phyloP scores from a whole-genome alignment of 2,797 vertebrate species.

The Kryptolebias ocellatus region DNA sequence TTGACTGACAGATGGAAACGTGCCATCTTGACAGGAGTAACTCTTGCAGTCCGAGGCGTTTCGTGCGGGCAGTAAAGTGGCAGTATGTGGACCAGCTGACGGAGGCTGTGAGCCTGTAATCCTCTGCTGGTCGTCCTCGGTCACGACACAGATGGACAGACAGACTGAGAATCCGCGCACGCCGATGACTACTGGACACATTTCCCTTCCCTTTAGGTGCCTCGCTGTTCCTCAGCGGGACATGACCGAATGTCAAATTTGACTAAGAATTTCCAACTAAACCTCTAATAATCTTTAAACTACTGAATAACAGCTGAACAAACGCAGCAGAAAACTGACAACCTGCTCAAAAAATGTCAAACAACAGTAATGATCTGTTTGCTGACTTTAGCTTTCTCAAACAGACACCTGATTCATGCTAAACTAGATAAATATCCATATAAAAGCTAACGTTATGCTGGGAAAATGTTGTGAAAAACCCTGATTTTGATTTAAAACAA shows the following conservation, averaged over 20 bases:
- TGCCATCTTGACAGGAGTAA: background rate
- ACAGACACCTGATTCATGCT: too few species aligned
- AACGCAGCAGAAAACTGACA: background rate
- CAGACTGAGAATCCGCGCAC: slow-evolving; percentile 15
- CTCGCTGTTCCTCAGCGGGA: background rate
- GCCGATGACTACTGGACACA: background rate
- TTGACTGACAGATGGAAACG: slow-evolving; percentile 9
- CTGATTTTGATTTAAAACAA: background rate
- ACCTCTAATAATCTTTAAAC: background rate
- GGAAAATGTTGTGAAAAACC: background rate
- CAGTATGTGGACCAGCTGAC: slow-evolving; percentile 38
- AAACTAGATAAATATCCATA: too few species aligned
- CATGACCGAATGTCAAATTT: background rate
- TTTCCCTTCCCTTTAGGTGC: background rate
- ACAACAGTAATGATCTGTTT: background rate
- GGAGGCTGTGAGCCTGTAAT: slow-evolving; percentile 53
- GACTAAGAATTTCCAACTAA: background rate
- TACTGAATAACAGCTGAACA: background rate
- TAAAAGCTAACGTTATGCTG: too few species aligned
- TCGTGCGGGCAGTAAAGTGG: slow-evolving; percentile 4
- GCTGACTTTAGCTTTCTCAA: background rate
- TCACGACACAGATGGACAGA: slow-evolving; percentile 44
- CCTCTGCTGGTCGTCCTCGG: slow-evolving; percentile 49
- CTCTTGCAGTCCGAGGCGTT: slow-evolving; percentile 7
- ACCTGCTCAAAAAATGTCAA: background rate